Percentiles rank a stretch among this genome's conserved stretches.
Conservation (phyloP, 2,888 invertebrate genomes). For the Drosophila siamana region DNA sequence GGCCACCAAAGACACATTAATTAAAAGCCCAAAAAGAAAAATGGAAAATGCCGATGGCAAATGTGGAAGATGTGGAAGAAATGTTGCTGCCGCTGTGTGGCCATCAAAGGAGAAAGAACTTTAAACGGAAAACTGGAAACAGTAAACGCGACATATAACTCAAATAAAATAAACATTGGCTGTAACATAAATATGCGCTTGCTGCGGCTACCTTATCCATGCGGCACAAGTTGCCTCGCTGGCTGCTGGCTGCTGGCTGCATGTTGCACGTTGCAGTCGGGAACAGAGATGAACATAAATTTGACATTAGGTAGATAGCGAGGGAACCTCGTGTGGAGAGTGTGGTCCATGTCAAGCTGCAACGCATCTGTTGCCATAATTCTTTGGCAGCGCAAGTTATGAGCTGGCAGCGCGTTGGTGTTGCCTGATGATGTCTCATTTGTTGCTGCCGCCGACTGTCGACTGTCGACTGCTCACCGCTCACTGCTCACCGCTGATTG, state of each 20-base stretch:
- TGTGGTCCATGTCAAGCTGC: slow-evolving; percentile 50
- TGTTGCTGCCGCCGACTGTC: slow-evolving; percentile 50
- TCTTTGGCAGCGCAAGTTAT: slow-evolving; percentile 70
- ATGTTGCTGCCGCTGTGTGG: slow-evolving; percentile 50
- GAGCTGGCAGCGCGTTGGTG: slow-evolving; percentile 18
- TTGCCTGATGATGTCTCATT: slow-evolving; percentile 72
- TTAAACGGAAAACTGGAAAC: slow-evolving; percentile 1
- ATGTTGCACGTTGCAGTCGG: slow-evolving; percentile 14
- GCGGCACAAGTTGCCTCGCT: slow-evolving; percentile 12
- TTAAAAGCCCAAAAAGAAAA: slow-evolving; percentile 48
- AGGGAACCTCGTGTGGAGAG: not conserved
- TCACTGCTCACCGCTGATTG: slow-evolving; percentile 20
- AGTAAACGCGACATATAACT: slow-evolving; percentile 66
- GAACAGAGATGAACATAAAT: slow-evolving; percentile 70
- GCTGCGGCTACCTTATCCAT: slow-evolving; percentile 26
- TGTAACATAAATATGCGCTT: slow-evolving; percentile 76
- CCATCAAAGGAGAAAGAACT: slow-evolving; percentile 45
- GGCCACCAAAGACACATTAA: slow-evolving; percentile 68
- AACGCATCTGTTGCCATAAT: slow-evolving; percentile 79
- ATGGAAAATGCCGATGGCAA: slow-evolving; percentile 2
- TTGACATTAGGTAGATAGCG: slow-evolving; percentile 50
- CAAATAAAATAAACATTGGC: slow-evolving; percentile 77
- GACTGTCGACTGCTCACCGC: slow-evolving; percentile 17
- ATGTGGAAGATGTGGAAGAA: slow-evolving; percentile 3
- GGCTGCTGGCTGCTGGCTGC: no score